A percentile compares a stretch with the other conserved stretches of the same genome.
Conservation (phyloP, 2,113 vertebrate species). For the Micronycteris hirsuta region DNA sequence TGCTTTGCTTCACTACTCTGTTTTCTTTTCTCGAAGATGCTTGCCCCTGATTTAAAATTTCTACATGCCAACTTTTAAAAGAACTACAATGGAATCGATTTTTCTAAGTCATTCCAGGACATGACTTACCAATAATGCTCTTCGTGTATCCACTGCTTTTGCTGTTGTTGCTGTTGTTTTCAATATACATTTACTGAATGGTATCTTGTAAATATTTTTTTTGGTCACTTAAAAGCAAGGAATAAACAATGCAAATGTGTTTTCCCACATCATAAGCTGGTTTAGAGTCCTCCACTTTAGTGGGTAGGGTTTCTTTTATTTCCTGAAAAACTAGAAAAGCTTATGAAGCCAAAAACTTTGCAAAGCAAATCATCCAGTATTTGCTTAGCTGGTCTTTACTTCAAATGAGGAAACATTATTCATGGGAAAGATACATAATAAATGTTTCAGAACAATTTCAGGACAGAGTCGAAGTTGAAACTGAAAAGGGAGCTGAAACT, state of each 20-base stretch:
- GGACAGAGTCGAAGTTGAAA: neutral
- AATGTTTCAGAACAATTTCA: slow-evolving; percentile 31
- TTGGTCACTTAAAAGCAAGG: slow-evolving; percentile 57
- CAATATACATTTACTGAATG: slow-evolving; percentile 44
- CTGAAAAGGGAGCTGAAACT: neutral
- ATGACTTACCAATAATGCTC: slow-evolving; percentile 64
- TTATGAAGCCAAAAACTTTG: slow-evolving; percentile 59
- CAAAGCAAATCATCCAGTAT: slow-evolving; percentile 38
- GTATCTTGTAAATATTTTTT: slow-evolving; percentile 56
- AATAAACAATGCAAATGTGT: slow-evolving; percentile 44
- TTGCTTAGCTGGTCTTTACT: slow-evolving; percentile 49
- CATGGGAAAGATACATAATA: neutral
- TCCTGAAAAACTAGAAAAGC: slow-evolving; percentile 55
- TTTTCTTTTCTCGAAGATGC: slow-evolving; percentile 69
- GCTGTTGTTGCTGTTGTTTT: slow-evolving; percentile 29
- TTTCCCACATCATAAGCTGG: neutral
- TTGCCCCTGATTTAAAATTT: slow-evolving; percentile 66
- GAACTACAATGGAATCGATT: slow-evolving; percentile 65
- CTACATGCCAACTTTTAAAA: slow-evolving; percentile 71
- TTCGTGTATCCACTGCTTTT: slow-evolving; percentile 14
- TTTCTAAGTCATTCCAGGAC: slow-evolving; percentile 67
- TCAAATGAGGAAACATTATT: neutral
- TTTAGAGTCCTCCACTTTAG: slow-evolving; percentile 39
- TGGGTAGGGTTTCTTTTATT: slow-evolving; percentile 9
- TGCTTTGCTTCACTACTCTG: slow-evolving; percentile 35